Evolutionary conservation across 1,140 invertebrate species (phyloP).

Genomic region (Pogonomyrmex californicus): DNA sequence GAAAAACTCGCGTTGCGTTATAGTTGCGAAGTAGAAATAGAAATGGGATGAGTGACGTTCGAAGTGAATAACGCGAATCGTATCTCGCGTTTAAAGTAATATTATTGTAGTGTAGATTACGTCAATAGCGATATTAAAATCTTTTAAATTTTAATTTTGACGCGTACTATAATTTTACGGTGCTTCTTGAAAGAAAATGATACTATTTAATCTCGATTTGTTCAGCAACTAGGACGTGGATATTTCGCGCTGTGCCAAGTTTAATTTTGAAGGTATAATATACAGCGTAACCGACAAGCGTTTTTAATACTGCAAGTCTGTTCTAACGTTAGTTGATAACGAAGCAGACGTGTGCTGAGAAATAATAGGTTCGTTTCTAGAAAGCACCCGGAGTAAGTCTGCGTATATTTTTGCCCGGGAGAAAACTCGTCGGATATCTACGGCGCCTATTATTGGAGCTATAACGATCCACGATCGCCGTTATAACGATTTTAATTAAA

Average conservation of each 20-base stretch:
- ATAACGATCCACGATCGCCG: constrained; percentile 64
- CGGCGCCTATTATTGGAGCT: constrained; percentile 53
- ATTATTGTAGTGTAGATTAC: background rate
- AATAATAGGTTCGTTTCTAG: constrained; percentile 55
- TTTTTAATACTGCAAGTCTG: constrained; percentile 51
- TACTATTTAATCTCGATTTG: constrained; percentile 42
- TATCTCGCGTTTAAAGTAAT: background rate
- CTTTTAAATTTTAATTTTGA: constrained; percentile 3
- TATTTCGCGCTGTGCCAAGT: background rate
- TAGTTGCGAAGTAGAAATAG: background rate
- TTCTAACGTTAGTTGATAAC: constrained; percentile 58
- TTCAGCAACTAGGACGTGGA: background rate
- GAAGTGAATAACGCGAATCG: background rate
- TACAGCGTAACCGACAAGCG: constrained; percentile 44
- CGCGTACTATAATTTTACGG: background rate
- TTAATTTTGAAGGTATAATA: constrained; percentile 27
- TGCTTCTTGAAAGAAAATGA: background rate
- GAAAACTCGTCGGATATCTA: constrained; percentile 62
- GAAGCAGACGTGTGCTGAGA: constrained; percentile 59
- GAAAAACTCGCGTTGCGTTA: constrained; percentile 36
- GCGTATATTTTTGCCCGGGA: constrained; percentile 56
- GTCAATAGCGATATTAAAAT: background rate
- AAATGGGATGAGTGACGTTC: background rate
- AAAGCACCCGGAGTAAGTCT: constrained; percentile 56
- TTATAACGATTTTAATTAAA: constrained; percentile 72